Evolutionary conservation across 2,113 vertebrate species (phyloP).

Genomic region (Halcyon senegalensis): DNA sequence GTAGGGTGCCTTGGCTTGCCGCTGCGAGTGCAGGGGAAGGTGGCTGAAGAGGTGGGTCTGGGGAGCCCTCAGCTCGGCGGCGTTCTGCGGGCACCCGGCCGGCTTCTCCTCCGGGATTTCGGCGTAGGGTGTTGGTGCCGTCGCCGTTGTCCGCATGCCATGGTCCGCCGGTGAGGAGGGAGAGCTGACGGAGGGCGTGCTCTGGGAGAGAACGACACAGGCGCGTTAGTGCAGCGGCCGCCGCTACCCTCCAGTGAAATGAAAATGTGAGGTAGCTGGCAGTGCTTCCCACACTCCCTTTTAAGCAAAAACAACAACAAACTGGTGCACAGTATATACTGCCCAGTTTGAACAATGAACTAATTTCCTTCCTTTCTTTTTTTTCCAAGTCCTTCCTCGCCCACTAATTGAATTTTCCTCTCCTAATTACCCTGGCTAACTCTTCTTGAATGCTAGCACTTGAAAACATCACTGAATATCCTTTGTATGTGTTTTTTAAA

Average conservation of each 20-base stretch:
- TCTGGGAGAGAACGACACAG: constrained; percentile 58
- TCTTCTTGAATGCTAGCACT: not conserved
- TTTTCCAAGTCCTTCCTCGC: not conserved
- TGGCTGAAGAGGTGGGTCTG: constrained; percentile 91
- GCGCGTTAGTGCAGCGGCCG: not conserved
- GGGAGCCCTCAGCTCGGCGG: constrained; percentile 43
- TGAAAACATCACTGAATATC: not conserved
- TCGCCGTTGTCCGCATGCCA: constrained; percentile 67
- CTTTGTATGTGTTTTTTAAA: not conserved
- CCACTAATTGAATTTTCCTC: constrained; percentile 31
- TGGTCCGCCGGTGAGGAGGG: constrained; percentile 61
- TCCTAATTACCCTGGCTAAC: not conserved
- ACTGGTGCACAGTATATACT: not conserved
- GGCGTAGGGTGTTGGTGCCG: not conserved
- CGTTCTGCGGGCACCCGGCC: constrained; percentile 48
- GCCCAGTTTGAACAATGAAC: constrained; percentile 4
- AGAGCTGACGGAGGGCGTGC: not conserved
- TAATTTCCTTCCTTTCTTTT: constrained; percentile 37
- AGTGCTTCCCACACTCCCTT: not conserved
- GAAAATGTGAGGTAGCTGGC: not conserved
- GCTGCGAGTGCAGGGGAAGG: constrained; percentile 94
- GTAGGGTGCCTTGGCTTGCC: constrained; percentile 83
- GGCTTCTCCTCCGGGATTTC: constrained; percentile 66
- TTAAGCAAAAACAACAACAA: not conserved
- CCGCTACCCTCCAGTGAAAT: rapidly evolving